Evolutionary conservation across 2,888 invertebrate species (phyloP).

Genomic region (Smittia aterrima): DNA sequence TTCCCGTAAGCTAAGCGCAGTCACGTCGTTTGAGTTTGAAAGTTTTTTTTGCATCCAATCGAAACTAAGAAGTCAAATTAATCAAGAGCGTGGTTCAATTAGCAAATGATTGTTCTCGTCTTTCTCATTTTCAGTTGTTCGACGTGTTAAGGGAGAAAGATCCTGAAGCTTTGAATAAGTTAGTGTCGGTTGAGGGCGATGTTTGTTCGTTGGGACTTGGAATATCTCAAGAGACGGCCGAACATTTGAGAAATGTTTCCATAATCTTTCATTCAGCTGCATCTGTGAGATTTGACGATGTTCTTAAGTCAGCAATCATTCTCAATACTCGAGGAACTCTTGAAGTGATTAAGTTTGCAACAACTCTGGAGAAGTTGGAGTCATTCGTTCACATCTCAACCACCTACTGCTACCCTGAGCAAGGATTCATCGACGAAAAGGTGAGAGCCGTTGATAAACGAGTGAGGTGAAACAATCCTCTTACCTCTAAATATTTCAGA

Average conservation of each 20-base stretch:
- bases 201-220: constrained; percentile 60
- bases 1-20: constrained; percentile 48
- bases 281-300: constrained; percentile 75
- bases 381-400: constrained; percentile 79
- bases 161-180: constrained; percentile 61
- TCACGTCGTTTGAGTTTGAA: not conserved
- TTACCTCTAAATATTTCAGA: not conserved
- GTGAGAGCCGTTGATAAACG: constrained; percentile 49
- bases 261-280: constrained; percentile 78
- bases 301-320: constrained; percentile 63
- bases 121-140: constrained; percentile 21
- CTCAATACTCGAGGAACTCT: constrained; percentile 66
- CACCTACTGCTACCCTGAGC: constrained; percentile 80
- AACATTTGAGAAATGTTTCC: constrained; percentile 61
- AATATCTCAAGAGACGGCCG: constrained; percentile 55
- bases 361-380: constrained; percentile 59
- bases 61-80: not conserved
- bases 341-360: constrained; percentile 62
- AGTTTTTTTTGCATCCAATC: not conserved
- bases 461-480: not conserved
- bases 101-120: no score
- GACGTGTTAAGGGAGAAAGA: constrained; percentile 53
- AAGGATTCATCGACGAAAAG: constrained; percentile 69
- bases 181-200: constrained; percentile 66
- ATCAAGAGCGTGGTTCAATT: not conserved